Evolutionary conservation across 1,140 invertebrate species (phyloP).

Genomic region (Drosophila aff.): DNA sequence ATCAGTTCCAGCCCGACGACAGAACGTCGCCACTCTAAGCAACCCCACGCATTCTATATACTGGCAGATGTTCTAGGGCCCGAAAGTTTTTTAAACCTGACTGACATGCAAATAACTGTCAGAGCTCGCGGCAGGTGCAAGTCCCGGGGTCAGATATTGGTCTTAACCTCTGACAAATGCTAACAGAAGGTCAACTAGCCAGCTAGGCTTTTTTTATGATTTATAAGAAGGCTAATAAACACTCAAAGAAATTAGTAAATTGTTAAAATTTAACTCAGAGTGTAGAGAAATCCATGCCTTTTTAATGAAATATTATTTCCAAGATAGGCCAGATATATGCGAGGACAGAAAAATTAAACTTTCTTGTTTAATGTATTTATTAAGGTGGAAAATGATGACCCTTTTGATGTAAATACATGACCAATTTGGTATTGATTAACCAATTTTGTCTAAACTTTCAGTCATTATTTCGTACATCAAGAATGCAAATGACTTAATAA

Average conservation of each 20-base stretch:
- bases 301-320: background rate
- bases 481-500: slow-evolving; percentile 12
- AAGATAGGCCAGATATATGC: no score
- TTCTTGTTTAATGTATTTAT: background rate
- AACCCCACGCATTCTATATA: slow-evolving; percentile 51
- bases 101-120: slow-evolving; percentile 74
- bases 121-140: slow-evolving; percentile 65
- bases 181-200: slow-evolving; percentile 77
- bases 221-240: slow-evolving; percentile 11
- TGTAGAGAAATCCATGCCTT: background rate
- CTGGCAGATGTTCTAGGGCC: slow-evolving; percentile 76
- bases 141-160: slow-evolving; percentile 39
- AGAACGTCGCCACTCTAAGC: slow-evolving; percentile 29
- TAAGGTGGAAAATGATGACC: background rate
- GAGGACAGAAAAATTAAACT: background rate
- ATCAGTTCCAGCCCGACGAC: slow-evolving; percentile 53
- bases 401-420: background rate
- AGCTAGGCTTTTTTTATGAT: slow-evolving; percentile 12
- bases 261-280: background rate
- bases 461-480: background rate
- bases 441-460: background rate
- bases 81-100: slow-evolving; percentile 46
- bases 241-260: background rate
- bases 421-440: background rate
- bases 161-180: slow-evolving; percentile 54